phyloP scores from a whole-genome alignment of 2,888 invertebrate genomes.

The Balanococcus diminutus region DNA sequence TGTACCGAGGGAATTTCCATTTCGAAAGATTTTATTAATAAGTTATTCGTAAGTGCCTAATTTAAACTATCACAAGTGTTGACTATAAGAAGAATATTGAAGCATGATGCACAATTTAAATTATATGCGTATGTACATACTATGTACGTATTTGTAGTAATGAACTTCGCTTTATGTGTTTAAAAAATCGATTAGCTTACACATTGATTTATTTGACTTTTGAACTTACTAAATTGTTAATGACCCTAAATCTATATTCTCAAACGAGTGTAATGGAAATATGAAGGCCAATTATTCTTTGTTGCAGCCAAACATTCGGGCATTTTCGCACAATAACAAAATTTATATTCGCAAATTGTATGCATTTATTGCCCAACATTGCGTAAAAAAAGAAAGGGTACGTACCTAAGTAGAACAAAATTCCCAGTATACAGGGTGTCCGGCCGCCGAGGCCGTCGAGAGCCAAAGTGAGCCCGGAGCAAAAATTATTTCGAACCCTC shows the following conservation, averaged over 20 bases:
- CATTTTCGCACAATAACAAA: neutral
- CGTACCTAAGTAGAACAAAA: too few species aligned
- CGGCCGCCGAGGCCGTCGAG: too few species aligned
- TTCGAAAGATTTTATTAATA: neutral
- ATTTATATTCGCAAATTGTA: neutral
- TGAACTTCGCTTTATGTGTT: conserved; percentile 6
- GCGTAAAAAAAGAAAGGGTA: too few species aligned
- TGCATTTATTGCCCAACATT: too few species aligned
- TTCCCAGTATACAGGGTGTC: too few species aligned
- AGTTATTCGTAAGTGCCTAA: neutral
- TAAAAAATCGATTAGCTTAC: neutral
- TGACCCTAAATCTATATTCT: neutral
- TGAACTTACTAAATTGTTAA: neutral
- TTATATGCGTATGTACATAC: neutral
- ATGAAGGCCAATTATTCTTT: neutral
- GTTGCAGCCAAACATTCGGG: too few species aligned
- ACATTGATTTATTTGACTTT: neutral
- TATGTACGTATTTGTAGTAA: neutral
- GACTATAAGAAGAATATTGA: neutral
- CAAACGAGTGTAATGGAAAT: neutral
- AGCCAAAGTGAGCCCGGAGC: too few species aligned
- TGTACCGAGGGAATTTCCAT: neutral
- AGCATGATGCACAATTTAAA: too few species aligned
- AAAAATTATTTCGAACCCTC: too few species aligned
- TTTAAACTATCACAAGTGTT: neutral